Conservation (phyloP, 2,888 invertebrate species). For the Orgyia antiqua region DNA sequence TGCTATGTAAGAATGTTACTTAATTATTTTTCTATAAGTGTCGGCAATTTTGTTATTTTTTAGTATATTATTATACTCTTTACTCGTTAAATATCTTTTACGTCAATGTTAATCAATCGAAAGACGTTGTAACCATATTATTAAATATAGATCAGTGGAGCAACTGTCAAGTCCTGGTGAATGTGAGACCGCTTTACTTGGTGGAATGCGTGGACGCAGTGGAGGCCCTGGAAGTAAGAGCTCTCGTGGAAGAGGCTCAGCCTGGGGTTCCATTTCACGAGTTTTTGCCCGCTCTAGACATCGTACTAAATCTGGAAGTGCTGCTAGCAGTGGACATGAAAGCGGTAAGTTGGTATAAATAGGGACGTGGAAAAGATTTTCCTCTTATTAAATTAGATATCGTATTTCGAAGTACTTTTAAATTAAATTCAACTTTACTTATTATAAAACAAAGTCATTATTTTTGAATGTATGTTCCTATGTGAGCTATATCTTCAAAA, state of each 20-base stretch:
- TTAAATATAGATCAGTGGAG: slow-evolving; percentile 82
- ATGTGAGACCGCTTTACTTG: slow-evolving; percentile 80
- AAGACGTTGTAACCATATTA: no score
- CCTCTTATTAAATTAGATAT: background rate
- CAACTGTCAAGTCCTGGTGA: slow-evolving; percentile 89
- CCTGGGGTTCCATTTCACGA: slow-evolving; percentile 94
- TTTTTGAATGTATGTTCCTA: no score
- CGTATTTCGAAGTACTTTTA: background rate
- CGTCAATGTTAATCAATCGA: no score
- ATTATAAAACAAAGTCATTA: no score
- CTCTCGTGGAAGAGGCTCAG: slow-evolving; percentile 82
- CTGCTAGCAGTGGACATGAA: slow-evolving; percentile 81
- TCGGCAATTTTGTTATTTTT: no score
- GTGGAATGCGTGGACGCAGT: slow-evolving; percentile 58
- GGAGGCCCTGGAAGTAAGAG: slow-evolving; percentile 54
- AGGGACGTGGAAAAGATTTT: no score
- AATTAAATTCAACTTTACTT: no score
- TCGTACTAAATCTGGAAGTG: slow-evolving; percentile 85
- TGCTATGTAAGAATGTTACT: no score
- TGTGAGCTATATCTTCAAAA: no score
- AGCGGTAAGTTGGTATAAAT: slow-evolving; percentile 71
- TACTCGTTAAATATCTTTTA: no score
- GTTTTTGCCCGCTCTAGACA: slow-evolving; percentile 92
- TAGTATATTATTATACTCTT: no score
- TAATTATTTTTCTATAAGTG: no score